A percentile compares a stretch with the other conserved stretches of the same genome.
Evolutionary conservation across 2,888 invertebrate genomes (phyloP).

Genomic region (Theodoxus fluviatilis): DNA sequence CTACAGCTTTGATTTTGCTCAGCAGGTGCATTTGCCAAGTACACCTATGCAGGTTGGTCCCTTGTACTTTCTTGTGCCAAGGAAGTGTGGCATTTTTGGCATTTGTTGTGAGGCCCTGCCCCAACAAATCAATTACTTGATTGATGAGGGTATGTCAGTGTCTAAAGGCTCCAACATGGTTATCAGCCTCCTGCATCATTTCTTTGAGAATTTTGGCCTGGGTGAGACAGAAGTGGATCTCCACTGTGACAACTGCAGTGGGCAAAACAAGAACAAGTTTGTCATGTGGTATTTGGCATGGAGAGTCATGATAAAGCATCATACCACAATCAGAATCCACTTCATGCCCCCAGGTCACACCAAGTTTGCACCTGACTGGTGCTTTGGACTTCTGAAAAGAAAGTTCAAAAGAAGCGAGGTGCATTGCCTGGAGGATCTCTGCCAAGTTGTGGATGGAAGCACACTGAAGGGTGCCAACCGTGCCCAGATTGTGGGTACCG

Average conservation of each 20-base stretch:
- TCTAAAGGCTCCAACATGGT: conserved; percentile 31
- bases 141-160: conserved; percentile 35
- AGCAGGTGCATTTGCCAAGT: conserved; percentile 39
- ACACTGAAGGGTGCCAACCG: conserved; percentile 28
- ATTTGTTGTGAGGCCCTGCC: conserved; percentile 35
- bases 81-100: conserved; percentile 43
- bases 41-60: conserved; percentile 45
- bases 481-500: conserved; percentile 29
- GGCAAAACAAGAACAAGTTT: conserved; percentile 30
- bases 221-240: conserved; percentile 24
- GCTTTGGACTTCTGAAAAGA: conserved; percentile 33
- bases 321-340: conserved; percentile 18
- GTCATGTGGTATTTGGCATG: conserved; percentile 30
- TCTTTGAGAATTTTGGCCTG: conserved; percentile 30
- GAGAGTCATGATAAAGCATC: conserved; percentile 26
- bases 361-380: conserved; percentile 35
- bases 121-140: conserved; percentile 34
- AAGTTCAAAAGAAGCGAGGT: conserved; percentile 24
- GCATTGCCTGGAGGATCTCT: conserved; percentile 27
- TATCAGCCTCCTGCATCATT: conserved; percentile 28
- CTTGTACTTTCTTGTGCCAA: conserved; percentile 38
- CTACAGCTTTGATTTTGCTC: conserved; percentile 42
- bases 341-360: conserved; percentile 33
- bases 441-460: conserved; percentile 26
- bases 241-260: conserved; percentile 28